Evolutionary conservation across 2,113 vertebrate species (phyloP).

Genomic region (Coryphaenoides rupestris): DNA sequence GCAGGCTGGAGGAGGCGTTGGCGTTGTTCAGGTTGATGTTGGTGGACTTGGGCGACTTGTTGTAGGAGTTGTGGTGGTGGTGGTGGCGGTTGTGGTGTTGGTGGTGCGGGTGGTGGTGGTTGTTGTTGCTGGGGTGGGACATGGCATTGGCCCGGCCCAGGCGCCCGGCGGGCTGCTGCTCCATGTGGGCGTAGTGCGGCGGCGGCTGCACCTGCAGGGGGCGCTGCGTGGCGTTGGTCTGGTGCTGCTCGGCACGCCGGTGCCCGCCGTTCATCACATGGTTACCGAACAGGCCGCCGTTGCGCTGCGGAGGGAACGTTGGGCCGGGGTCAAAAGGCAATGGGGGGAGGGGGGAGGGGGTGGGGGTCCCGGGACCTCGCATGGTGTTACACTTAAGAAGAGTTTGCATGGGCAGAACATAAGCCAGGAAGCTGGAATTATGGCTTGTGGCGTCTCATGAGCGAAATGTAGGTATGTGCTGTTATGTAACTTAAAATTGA

Average conservation of each 20-base stretch:
- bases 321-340: conserved; percentile 45
- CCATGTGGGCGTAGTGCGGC: conserved; percentile 84
- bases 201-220: conserved; percentile 95
- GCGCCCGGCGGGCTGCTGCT: conserved; percentile 83
- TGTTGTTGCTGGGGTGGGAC: conserved; percentile 84
- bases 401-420: conserved; percentile 56
- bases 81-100: conserved; percentile 86
- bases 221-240: conserved; percentile 94
- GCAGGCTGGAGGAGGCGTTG: conserved; percentile 89
- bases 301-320: conserved; percentile 81
- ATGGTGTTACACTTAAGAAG: conserved; percentile 55
- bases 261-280: conserved; percentile 92
- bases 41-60: conserved; percentile 93
- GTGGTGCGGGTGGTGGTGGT: conserved; percentile 83
- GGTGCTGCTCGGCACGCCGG: conserved; percentile 84
- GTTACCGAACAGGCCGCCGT: conserved; percentile 94
- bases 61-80: conserved; percentile 84
- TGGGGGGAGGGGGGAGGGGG: too few relatives aligned
- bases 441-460: conserved; percentile 59
- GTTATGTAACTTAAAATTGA: conserved; percentile 34
- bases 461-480: conserved; percentile 56
- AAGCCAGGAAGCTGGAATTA: conserved; percentile 63
- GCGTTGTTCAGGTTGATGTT: conserved; percentile 99
- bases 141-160: conserved; percentile 86
- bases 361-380: conserved; percentile 8